These are phyloP conservation scores for Andricus grossulariae DNA, from an alignment of 1,140 invertebrate species.

Conservation along the genomic window DNA sequence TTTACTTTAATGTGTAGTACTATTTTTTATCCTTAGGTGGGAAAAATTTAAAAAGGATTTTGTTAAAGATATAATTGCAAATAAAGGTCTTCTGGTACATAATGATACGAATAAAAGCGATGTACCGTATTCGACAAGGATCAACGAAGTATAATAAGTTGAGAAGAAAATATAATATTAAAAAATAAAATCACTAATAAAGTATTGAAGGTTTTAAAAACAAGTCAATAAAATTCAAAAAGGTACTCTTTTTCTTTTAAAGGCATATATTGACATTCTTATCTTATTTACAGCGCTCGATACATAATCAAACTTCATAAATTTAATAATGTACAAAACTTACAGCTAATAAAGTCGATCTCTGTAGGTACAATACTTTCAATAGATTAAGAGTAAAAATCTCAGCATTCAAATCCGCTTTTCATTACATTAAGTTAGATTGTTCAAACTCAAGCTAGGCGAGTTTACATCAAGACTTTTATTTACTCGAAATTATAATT, in stretches of 20 bases:
- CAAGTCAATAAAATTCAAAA: slow-evolving; percentile 11
- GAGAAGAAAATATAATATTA: slow-evolving; percentile 10
- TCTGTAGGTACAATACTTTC: no score
- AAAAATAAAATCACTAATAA: slow-evolving; percentile 13
- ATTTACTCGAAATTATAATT: no score
- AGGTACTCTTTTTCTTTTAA: not conserved
- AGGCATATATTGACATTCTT: no score
- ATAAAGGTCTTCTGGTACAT: slow-evolving; percentile 67
- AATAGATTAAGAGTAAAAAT: no score
- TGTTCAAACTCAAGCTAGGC: no score
- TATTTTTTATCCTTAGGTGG: slow-evolving; percentile 69
- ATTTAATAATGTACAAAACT: slow-evolving; percentile 32
- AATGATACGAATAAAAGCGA: slow-evolving; percentile 78
- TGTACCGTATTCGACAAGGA: slow-evolving; percentile 80
- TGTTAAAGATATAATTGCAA: slow-evolving; percentile 71
- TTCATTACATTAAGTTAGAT: no score
- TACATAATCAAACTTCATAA: no score
- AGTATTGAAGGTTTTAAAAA: slow-evolving; percentile 10
- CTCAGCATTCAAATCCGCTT: no score
- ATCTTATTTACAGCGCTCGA: no score
- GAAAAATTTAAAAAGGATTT: slow-evolving; percentile 74
- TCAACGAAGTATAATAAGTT: slow-evolving; percentile 66
- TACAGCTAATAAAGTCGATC: slow-evolving; percentile 33
- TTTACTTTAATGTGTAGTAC: not conserved
- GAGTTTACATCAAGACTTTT: no score